These are phyloP conservation scores for Rousettus leschenaultii DNA, from an alignment of 2,113 vertebrate genomes.

Conservation along the genomic window DNA sequence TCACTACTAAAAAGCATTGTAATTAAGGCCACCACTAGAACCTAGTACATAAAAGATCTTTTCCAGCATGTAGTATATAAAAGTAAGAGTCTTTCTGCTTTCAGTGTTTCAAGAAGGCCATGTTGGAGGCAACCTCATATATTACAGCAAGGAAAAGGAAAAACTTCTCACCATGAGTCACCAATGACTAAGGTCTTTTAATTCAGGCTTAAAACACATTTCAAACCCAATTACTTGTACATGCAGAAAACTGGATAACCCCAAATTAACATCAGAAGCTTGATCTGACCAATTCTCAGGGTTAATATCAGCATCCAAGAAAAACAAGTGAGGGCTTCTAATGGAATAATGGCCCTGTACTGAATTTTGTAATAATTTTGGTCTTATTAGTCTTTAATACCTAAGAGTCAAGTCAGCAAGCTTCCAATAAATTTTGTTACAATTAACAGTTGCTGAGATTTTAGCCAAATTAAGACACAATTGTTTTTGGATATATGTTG, in stretches of 20 bases:
- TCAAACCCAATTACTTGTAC: constrained; percentile 50
- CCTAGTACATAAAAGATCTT: constrained; percentile 33
- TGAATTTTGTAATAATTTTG: constrained; percentile 10
- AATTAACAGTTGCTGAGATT: constrained; percentile 5
- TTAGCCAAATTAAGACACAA: neutral
- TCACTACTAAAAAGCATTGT: neutral
- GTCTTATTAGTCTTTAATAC: neutral
- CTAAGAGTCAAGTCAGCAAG: neutral
- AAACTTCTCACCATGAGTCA: constrained; percentile 79
- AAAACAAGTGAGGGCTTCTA: constrained; percentile 10
- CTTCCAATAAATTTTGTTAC: neutral
- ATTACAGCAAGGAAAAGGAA: constrained; percentile 73
- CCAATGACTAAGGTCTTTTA: constrained; percentile 76
- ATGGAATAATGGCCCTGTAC: neutral
- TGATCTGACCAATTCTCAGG: constrained; percentile 54
- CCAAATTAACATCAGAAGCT: constrained; percentile 68
- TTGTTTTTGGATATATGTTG: neutral
- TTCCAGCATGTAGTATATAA: constrained; percentile 57
- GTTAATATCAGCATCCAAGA: constrained; percentile 28
- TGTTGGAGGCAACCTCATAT: constrained; percentile 55
- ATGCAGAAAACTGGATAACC: constrained; percentile 51
- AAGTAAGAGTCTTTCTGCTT: constrained; percentile 42
- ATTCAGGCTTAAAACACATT: constrained; percentile 74
- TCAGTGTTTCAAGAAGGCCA: constrained; percentile 60
- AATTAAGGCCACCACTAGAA: constrained; percentile 24